Evolutionary conservation across 2,797 vertebrate species (phyloP).

Genomic region (Rhinophrynus dorsalis): DNA sequence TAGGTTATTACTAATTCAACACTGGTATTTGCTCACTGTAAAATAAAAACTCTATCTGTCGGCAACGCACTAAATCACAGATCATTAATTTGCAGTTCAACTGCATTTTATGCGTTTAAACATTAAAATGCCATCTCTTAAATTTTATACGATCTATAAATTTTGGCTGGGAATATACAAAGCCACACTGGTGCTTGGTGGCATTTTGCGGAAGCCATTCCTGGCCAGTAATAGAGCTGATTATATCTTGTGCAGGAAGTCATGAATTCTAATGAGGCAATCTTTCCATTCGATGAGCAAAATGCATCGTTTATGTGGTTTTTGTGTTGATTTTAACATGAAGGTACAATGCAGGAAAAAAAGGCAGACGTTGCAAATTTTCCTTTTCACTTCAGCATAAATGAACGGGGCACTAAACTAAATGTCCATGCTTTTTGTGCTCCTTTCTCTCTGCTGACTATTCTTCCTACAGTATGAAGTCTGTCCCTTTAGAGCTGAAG

Average conservation of each 20-base stretch:
- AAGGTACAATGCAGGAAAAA: slow-evolving; percentile 17
- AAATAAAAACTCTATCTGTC: slow-evolving; percentile 17
- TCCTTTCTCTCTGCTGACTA: not conserved
- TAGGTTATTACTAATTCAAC: slow-evolving; percentile 15
- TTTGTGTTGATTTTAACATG: slow-evolving; percentile 43
- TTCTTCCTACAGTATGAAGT: too few species aligned
- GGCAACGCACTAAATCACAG: slow-evolving; percentile 30
- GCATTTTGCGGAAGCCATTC: slow-evolving; percentile 6
- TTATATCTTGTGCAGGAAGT: slow-evolving; percentile 40
- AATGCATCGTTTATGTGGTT: slow-evolving; percentile 32
- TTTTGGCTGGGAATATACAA: slow-evolving; percentile 23
- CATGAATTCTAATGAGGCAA: slow-evolving; percentile 44
- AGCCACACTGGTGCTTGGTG: slow-evolving; percentile 1
- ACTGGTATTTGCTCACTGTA: not conserved
- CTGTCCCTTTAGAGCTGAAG: not conserved
- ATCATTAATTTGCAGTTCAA: slow-evolving; percentile 17
- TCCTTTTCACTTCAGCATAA: slow-evolving; percentile 11
- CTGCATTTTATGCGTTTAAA: slow-evolving; percentile 45
- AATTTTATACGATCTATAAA: slow-evolving; percentile 21
- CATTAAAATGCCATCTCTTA: slow-evolving; percentile 35
- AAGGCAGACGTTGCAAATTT: slow-evolving; percentile 30
- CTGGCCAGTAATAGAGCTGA: not conserved
- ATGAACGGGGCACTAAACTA: not conserved
- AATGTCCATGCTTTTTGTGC: not conserved
- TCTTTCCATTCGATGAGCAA: slow-evolving; percentile 13